A percentile compares a stretch with the other conserved stretches of the same genome.
phyloP scores from a whole-genome alignment of 2,797 vertebrate species.

The Calcarius lapponicus region DNA sequence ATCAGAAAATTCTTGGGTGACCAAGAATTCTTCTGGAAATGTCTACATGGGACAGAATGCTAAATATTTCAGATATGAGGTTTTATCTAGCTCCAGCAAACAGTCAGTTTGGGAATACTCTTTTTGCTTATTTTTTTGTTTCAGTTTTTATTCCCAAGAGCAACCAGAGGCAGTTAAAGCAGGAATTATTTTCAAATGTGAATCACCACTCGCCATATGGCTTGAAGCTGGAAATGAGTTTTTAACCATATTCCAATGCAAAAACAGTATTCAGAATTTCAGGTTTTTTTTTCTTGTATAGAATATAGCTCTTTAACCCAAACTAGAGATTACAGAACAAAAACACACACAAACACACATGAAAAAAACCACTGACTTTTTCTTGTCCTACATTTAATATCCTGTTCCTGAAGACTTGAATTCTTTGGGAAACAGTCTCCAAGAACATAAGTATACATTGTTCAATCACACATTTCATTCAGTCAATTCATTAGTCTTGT shows the following conservation, averaged over 20 bases:
- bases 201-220: not conserved
- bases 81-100: not conserved
- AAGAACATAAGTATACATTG: not conserved
- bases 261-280: not conserved
- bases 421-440: not conserved
- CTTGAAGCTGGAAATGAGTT: not conserved
- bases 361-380: not conserved
- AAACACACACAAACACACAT: fast-evolving
- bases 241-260: not conserved
- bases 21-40: not conserved
- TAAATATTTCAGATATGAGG: not conserved
- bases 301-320: not conserved
- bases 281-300: not conserved
- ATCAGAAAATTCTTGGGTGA: not conserved
- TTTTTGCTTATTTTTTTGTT: not conserved
- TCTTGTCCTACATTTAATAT: not conserved
- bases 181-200: conserved; percentile 2
- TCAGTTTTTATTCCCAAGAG: not conserved
- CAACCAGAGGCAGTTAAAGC: not conserved
- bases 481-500: not conserved
- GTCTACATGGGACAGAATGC: not conserved
- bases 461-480: not conserved
- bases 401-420: not conserved
- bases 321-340: not conserved
- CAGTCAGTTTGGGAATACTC: not conserved